A percentile compares a stretch with the other conserved stretches of the same genome.
Evolutionary conservation across 2,888 invertebrate species (phyloP).

Genomic region (Halictus ligatus): DNA sequence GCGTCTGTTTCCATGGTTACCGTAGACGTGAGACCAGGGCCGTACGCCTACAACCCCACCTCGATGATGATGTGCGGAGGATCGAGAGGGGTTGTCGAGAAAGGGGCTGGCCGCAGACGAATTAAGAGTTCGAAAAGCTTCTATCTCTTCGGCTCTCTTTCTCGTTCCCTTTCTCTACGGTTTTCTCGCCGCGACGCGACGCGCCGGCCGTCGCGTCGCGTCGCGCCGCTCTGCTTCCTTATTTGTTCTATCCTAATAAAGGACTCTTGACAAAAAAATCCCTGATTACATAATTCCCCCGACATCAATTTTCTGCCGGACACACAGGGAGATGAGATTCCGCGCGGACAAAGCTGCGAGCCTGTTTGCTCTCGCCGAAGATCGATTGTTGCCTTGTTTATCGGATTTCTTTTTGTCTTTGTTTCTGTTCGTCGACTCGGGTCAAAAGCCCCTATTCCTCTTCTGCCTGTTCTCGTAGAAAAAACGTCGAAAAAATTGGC

Average conservation of each 20-base stretch:
- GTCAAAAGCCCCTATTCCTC: no score
- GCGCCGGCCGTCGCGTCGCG: neutral
- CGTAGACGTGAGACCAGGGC: conserved; percentile 69
- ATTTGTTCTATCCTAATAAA: conserved; percentile 66
- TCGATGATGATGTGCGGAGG: conserved; percentile 64
- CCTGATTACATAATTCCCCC: conserved; percentile 48
- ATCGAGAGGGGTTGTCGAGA: conserved; percentile 66
- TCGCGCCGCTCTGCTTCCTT: conserved; percentile 29
- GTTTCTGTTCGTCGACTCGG: neutral
- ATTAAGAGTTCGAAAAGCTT: conserved; percentile 76
- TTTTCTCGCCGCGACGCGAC: neutral
- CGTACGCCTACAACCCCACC: conserved; percentile 70
- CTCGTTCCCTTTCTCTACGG: neutral
- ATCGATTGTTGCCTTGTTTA: conserved; percentile 26
- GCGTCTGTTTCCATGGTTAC: conserved; percentile 79
- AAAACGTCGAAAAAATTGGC: no score
- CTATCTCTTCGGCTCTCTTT: conserved; percentile 53
- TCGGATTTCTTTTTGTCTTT: neutral
- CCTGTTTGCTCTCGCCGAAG: conserved; percentile 11
- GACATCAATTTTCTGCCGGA: conserved; percentile 41
- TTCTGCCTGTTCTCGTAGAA: no score
- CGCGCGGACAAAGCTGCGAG: neutral
- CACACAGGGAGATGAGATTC: neutral
- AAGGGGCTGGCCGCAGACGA: conserved; percentile 73
- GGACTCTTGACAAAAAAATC: conserved; percentile 44